Evolutionary conservation across 2,797 vertebrate genomes (phyloP), one percentile per base, ranked within the genome.

Genomic region (Pangasius krempfi): DNA sequence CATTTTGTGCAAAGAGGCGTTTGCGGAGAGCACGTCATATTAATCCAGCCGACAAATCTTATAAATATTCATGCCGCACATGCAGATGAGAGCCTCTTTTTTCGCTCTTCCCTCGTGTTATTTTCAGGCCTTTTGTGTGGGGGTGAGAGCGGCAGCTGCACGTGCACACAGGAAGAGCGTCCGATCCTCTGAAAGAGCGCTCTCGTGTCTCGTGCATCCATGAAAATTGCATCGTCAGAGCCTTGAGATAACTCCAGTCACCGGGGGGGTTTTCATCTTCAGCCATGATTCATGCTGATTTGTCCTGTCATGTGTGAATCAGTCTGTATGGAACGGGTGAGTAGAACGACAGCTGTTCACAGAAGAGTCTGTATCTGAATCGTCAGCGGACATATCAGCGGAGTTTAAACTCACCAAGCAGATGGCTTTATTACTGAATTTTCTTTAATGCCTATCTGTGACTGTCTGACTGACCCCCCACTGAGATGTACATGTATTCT

Each of bases 91-190:
- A 75, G 68, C 68, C 87, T 30, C 75, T 73, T 40, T 72, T 37
- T 44, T 80, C 20, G 37, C 68, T 75, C 37, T 88, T 89, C 56
- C 66, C 72, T 25, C 2, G 80, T 89, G 75, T 88, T 86, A 70
- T 89, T 88, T 88, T 60, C 82, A 68, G 85, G 80, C 58, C 87
- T 82, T 89, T 85, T 88, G 84, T 88, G 84, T 88, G 86, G 79
- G 70, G 20, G 18, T 14, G 13, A 22, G 84, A 84, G 88, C 72
- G 20, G 66, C 56, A 78, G 86, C 88, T 89, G 73, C 73, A 80
- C 81, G 50, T 89, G 79, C 1, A 2, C 87, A 14, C 68, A 60
- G 80, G 58, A 81, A 75, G 82, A 30, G 64, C 47, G 1, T 84
- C 62, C n/a, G n/a, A 84, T 84, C 64, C 47, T 33, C n/a, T 66